Percentiles rank a stretch among this genome's conserved stretches.
phyloP scores from a whole-genome alignment of 2,888 invertebrate species.

The Diploptera punctata region DNA sequence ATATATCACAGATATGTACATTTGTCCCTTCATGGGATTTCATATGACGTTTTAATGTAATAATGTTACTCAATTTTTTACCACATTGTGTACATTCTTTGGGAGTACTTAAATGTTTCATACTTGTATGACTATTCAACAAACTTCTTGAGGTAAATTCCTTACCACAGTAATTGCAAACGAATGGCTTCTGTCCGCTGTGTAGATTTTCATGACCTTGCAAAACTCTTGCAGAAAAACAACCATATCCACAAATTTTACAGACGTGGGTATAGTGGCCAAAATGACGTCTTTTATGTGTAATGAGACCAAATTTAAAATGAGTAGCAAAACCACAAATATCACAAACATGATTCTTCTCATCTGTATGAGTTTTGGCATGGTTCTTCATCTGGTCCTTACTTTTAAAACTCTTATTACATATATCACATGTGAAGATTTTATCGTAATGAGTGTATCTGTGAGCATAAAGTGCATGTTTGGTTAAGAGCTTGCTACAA shows the following conservation, averaged over 20 bases:
- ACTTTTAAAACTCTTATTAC: slow-evolving; percentile 33
- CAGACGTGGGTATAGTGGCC: slow-evolving; percentile 15
- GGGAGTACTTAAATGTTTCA: slow-evolving; percentile 44
- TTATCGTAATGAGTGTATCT: too few species aligned
- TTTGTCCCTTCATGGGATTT: slow-evolving; percentile 19
- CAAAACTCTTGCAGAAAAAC: slow-evolving; percentile 17
- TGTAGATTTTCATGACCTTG: slow-evolving; percentile 28
- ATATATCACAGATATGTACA: slow-evolving; percentile 1
- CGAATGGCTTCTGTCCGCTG: slow-evolving; percentile 43
- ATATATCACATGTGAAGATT: slow-evolving; percentile 37
- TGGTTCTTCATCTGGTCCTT: slow-evolving; percentile 45
- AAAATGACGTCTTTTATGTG: slow-evolving; percentile 39
- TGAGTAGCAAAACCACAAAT: slow-evolving; percentile 39
- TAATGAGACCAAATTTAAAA: slow-evolving; percentile 44
- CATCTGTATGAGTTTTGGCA: slow-evolving; percentile 46
- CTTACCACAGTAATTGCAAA: slow-evolving; percentile 49
- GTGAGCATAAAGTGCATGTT: too few species aligned
- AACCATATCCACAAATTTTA: slow-evolving; percentile 31
- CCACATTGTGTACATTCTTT: background rate
- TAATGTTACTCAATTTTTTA: background rate
- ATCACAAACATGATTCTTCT: slow-evolving; percentile 44
- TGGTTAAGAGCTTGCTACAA: too few species aligned
- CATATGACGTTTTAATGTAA: background rate
- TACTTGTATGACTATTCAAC: slow-evolving; percentile 47
- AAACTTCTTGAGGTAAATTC: slow-evolving; percentile 50